Evolutionary conservation across 2,888 invertebrate genomes (phyloP).

Genomic region (Drosophila yooni): DNA sequence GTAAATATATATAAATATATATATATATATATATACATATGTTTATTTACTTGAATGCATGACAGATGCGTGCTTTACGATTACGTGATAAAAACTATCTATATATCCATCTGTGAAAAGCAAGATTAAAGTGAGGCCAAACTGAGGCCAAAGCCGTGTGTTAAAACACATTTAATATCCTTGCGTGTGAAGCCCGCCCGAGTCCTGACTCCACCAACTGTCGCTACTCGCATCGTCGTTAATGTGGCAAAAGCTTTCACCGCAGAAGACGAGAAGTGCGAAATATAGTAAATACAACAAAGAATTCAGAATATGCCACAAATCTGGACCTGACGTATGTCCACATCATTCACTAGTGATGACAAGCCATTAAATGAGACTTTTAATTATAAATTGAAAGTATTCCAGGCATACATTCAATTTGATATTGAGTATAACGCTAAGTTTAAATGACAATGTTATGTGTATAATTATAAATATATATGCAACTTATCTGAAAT

Average conservation of each 20-base stretch:
- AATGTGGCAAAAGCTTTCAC: slow-evolving; percentile 63
- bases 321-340: neutral
- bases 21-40: neutral
- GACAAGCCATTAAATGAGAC: neutral
- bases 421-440: neutral
- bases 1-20: neutral
- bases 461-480: neutral
- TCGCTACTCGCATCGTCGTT: slow-evolving; percentile 52
- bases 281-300: slow-evolving; percentile 40
- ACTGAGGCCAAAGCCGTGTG: slow-evolving; percentile 1
- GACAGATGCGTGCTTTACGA: neutral
- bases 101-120: neutral
- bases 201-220: slow-evolving; percentile 22
- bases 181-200: slow-evolving; percentile 37
- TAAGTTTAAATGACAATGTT: neutral
- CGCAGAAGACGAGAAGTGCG: slow-evolving; percentile 44
- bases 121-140: slow-evolving; percentile 21
- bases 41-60: neutral
- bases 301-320: slow-evolving; percentile 40
- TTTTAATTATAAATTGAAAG: neutral
- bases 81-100: neutral
- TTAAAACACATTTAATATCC: slow-evolving; percentile 26
- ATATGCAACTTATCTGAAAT: neutral
- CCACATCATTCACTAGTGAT: slow-evolving; percentile 33
- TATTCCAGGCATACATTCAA: neutral